Evolutionary conservation across 2,888 invertebrate genomes (phyloP), one percentile per base, ranked within the genome.

Genomic region (Phalangium opilio): DNA sequence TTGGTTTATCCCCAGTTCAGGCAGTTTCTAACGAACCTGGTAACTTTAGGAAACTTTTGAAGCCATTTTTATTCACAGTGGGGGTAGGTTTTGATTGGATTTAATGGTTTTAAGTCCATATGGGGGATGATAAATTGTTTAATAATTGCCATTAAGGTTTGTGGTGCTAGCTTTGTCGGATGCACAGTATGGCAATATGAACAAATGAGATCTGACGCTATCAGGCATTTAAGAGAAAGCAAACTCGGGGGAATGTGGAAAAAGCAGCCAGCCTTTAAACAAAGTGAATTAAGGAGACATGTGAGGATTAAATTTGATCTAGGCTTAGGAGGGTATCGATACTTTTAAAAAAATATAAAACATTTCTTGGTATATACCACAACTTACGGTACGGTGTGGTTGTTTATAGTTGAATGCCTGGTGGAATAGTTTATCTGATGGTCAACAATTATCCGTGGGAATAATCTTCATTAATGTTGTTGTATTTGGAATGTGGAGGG

Each of bases 171-270:
- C 62, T 74, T 86, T 61, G 71, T 75, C 20, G 80, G 79, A 15
- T 82, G 83, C 57, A 75, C 83, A 15, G 78, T 91, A 55, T 83
- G 84, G 82, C 84, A 90, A 66, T 90, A 91, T 71, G 91, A 91
- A 68, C 74, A 66, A 48, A 63, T 73, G 55, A 60, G 72, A 47
- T 55, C 44, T 44, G 48, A 48, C 15, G 52, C 50, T 11, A 21
- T 40, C 14, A 36, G 36, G 42, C 19, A 45, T 14, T 35, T 48
- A 35, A 36, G 21, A 18, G 19, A 32, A 32, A 20, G 45, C 34
- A 38, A 41, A 21, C 12, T 14, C 33, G 35, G 27, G 32, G 12
- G 32, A 18, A 34, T 44, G 50, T 54, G 41, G 51, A 58, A 57
- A 15, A 17, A 41, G 57, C 7, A 56, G 53, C 44, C 47, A 48